A percentile compares a stretch with the other conserved stretches of the same genome.
Evolutionary conservation across 1,140 invertebrate genomes (phyloP).

Genomic region (Samia ricini): DNA sequence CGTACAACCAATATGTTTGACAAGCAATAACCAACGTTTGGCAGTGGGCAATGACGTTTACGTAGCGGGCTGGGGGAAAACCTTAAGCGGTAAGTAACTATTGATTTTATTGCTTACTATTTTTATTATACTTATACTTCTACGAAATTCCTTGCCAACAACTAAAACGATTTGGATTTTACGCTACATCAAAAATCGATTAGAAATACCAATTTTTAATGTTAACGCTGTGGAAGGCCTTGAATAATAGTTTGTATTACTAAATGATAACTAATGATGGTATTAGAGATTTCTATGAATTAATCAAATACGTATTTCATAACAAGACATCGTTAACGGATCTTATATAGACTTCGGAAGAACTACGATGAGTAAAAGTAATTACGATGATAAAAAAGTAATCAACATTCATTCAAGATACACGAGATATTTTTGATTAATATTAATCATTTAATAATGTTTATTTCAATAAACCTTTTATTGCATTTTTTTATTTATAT

Average conservation of each 20-base stretch:
- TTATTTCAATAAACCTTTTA: no score
- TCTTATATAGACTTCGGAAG: no score
- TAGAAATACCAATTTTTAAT: not conserved
- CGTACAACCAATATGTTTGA: slow-evolving; percentile 80
- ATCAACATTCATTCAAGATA: no score
- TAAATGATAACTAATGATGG: no score
- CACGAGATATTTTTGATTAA: no score
- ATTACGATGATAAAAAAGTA: no score
- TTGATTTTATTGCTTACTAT: slow-evolving; percentile 28
- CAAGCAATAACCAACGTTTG: slow-evolving; percentile 42
- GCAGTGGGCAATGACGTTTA: slow-evolving; percentile 44
- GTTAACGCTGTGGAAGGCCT: not conserved
- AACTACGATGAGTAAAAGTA: no score
- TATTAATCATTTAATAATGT: no score
- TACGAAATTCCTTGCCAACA: not conserved
- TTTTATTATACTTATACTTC: slow-evolving; percentile 8
- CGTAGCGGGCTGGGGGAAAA: slow-evolving; percentile 77
- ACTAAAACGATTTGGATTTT: not conserved
- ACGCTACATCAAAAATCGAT: not conserved
- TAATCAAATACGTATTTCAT: no score
- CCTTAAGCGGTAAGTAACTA: slow-evolving; percentile 56
- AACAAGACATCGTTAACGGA: no score
- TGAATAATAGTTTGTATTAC: not conserved
- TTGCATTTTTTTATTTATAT: no score
- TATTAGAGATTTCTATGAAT: no score